Base-by-base conservation (phyloP, 2,113 vertebrate species). In the Jaculus jaculus region DNA sequence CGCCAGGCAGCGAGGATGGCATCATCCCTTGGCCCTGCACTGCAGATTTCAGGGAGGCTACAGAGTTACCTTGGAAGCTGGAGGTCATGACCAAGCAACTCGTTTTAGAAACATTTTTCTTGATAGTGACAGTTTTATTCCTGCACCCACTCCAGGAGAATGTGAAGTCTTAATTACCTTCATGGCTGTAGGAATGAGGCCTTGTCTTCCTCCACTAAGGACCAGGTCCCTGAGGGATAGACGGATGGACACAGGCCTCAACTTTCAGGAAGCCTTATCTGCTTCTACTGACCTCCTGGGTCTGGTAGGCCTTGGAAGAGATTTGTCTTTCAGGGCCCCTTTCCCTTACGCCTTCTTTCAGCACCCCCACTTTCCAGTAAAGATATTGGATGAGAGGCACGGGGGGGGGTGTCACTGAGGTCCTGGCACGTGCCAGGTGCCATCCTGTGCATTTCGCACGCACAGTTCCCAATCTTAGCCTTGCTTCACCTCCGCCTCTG, bases 101-200 rank as follows among this genome's bases (percentile, higher is more conserved):
- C 42, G 65, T 65, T 92, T 95, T 91, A 89, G 87, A 91, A 94
- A 42, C 66, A 30, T 58, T 89, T 93, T 75, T 87, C 65, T 86
- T 51, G 24, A 39, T 84, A 89, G 66, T 82, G 85, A 79, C 66
- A 75, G 66, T 89, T 89, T 92, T 72, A n/a, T 87, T 94, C 68
- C 51, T 51, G 42, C 5, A 3, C 60, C 72, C 21, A 26, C 75
- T 95, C 39, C 34, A 65, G 54, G 91, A 84, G 77, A 82, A 77
- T 60, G 13, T 82, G 84, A 94, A 89, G 81, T 68, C 77, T 94
- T 91, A n/a, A 66, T 91, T 81, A 63, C 30, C 32, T 30, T 65
- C 17, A 3, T 47, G 68, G 28, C 66, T 71, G 18, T 17, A n/a
- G 54, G 42, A 42, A 63, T 13, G 17, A 5, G 39, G 72, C 34